Percentiles rank a stretch among this genome's conserved stretches.
These are phyloP conservation scores for Periplaneta americana DNA, from an alignment of 1,140 invertebrate species.

Conservation along the genomic window DNA sequence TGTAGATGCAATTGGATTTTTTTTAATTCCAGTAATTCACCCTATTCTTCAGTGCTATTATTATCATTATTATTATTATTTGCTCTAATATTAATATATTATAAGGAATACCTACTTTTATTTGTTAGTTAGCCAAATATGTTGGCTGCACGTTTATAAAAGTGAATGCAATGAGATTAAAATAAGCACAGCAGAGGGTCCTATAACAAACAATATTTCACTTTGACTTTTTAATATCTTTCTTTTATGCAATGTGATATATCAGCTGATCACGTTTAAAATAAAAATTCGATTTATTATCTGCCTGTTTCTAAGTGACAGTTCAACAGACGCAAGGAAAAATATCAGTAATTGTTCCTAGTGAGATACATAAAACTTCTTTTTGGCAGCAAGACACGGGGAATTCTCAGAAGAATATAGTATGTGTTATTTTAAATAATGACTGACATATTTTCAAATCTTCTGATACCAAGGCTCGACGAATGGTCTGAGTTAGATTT, in stretches of 20 bases:
- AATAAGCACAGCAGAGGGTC: background rate
- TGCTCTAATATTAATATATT: too few species aligned
- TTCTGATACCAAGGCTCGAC: too few species aligned
- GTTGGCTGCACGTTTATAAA: background rate
- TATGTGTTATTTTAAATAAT: too few species aligned
- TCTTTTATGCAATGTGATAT: background rate
- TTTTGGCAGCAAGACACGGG: too few species aligned
- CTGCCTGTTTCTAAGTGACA: background rate
- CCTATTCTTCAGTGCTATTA: background rate
- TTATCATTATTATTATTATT: background rate
- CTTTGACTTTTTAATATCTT: background rate
- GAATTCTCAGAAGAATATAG: too few species aligned
- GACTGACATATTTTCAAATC: too few species aligned
- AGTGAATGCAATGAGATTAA: background rate
- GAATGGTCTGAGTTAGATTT: too few species aligned
- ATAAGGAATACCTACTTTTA: too few species aligned
- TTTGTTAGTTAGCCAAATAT: background rate
- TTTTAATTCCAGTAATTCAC: background rate
- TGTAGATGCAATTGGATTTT: background rate
- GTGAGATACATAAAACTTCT: too few species aligned
- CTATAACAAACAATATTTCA: background rate
- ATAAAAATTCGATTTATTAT: background rate
- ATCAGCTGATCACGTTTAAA: background rate
- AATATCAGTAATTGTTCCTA: too few species aligned
- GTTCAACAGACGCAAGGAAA: too few species aligned